phyloP scores from a whole-genome alignment of 1,140 invertebrate species.

The Alviniconcha marisindica region DNA sequence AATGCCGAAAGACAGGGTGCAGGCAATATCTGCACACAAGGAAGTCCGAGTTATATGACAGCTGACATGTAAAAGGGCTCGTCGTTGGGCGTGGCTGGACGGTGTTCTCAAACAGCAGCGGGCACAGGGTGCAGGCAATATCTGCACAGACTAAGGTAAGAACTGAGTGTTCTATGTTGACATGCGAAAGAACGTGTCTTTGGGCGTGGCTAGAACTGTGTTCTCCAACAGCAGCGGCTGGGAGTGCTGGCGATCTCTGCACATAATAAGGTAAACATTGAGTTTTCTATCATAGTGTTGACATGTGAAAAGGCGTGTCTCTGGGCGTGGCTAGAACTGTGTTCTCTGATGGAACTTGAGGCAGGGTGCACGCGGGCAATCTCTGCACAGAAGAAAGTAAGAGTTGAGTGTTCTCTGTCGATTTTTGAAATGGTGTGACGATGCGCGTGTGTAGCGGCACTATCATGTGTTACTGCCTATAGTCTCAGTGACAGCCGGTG shows the following conservation, averaged over 20 bases:
- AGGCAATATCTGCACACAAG: conserved; percentile 63
- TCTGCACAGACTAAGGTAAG: no score
- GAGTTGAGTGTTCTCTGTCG: background rate
- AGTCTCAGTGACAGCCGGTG: no score
- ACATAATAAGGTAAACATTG: no score
- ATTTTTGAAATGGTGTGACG: conserved; percentile 39
- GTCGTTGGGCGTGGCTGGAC: conserved; percentile 41
- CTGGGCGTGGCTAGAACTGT: conserved; percentile 46
- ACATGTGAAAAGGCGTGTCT: conserved; percentile 36
- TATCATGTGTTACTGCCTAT: no score
- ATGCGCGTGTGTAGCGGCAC: conserved; percentile 39
- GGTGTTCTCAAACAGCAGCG: no score
- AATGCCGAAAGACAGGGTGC: conserved; percentile 59
- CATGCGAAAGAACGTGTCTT: conserved; percentile 37
- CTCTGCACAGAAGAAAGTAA: conserved; percentile 59
- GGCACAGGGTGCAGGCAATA: no score
- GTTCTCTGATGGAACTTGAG: conserved; percentile 61
- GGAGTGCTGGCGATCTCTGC: conserved; percentile 65
- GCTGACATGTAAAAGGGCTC: no score
- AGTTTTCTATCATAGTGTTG: background rate
- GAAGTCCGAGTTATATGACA: no score
- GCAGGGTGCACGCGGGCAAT: conserved; percentile 64
- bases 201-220: conserved; percentile 46
- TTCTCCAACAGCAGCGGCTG: conserved; percentile 62
- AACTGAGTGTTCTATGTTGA: background rate